Base-by-base conservation (phyloP, 2,797 vertebrate genomes). In the Mormyrops boulengeri region DNA sequence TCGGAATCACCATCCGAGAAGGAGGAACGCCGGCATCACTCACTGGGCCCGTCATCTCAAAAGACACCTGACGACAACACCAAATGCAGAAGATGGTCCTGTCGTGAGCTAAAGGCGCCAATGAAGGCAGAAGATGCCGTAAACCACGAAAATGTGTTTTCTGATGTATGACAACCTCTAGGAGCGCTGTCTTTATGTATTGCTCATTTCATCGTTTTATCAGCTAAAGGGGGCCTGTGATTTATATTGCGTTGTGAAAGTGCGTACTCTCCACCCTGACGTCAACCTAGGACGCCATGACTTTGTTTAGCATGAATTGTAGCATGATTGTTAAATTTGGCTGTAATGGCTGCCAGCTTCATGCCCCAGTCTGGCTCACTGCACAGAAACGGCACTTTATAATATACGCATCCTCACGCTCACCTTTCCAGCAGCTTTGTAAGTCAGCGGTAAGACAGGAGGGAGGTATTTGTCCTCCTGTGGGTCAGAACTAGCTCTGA, bases 351-450 rank as follows among this genome's bases (percentile, higher is more conserved):
- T 57, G 53, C 53, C 22, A 50, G 19, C 34, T 60, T 55, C n/a
- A 82, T 38, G 2, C 9, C 11, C 9, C 9, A 49, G 49, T 80
- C 73, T 44, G 14, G 34, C 73, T 44, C 38, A 44, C 38, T 14
- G 6, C 19, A 26, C 6, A 55, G 49, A 22, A 34, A 77, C 1
- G 1, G 26, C n/a, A 55, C 55, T 44, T 87, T 22, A 44, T 87
- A 77, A 89, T 73, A 41, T 49, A 89, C 22, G 52, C 85, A 5
- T 69, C 44, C 62, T 22, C 85, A 17, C 7, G 0, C 1, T 41
- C 50, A 89, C 89, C 85, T 89, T 80, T 88, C n/a, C 49, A 6
- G 34, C 62, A 53, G 14, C 85, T 34, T 26, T 88, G 50, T 44
- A 80, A 50, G 73, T 89, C 87, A 80, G 30, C 9, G n/a, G 57